phyloP scores from a whole-genome alignment of 2,888 invertebrate species.

The Timandra comae region DNA sequence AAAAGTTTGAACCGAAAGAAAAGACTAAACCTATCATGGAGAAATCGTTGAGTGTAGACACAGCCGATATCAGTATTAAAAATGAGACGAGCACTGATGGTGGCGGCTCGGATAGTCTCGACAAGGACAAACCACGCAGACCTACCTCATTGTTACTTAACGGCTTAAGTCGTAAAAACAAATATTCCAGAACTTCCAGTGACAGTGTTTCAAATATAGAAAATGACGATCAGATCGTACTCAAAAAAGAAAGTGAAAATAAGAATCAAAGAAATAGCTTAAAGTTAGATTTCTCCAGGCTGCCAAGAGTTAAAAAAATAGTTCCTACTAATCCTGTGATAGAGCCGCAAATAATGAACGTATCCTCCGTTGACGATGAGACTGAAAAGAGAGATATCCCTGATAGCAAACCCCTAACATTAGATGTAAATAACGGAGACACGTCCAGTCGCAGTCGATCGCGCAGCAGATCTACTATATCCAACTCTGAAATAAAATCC shows the following conservation, averaged over 20 bases:
- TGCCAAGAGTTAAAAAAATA: conserved; percentile 77
- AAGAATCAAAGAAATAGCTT: conserved; percentile 66
- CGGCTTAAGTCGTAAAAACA: conserved; percentile 71
- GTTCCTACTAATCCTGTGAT: conserved; percentile 76
- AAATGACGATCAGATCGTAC: conserved; percentile 37
- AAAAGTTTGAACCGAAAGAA: conserved; percentile 81
- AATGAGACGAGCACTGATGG: conserved; percentile 29
- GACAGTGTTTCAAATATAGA: conserved; percentile 49
- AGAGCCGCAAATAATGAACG: conserved; percentile 66
- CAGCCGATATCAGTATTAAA: conserved; percentile 26
- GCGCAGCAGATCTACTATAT: conserved; percentile 59
- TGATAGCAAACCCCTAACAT: conserved; percentile 41
- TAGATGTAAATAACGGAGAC: conserved; percentile 18
- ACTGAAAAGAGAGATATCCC: conserved; percentile 44
- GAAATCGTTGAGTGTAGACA: conserved; percentile 36
- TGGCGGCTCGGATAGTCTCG: conserved; percentile 28
- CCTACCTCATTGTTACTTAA: conserved; percentile 73
- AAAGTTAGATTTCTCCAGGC: conserved; percentile 79
- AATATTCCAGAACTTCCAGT: conserved; percentile 64
- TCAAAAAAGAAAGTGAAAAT: conserved; percentile 45
- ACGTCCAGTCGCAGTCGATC: conserved; percentile 49
- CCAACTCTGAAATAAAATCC: conserved; percentile 71
- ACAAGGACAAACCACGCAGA: conserved; percentile 67
- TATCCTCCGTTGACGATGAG: conserved; percentile 49
- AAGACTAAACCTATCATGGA: conserved; percentile 48